phyloP scores from a whole-genome alignment of 1,140 invertebrate species.

The Pteromalus puparum region DNA sequence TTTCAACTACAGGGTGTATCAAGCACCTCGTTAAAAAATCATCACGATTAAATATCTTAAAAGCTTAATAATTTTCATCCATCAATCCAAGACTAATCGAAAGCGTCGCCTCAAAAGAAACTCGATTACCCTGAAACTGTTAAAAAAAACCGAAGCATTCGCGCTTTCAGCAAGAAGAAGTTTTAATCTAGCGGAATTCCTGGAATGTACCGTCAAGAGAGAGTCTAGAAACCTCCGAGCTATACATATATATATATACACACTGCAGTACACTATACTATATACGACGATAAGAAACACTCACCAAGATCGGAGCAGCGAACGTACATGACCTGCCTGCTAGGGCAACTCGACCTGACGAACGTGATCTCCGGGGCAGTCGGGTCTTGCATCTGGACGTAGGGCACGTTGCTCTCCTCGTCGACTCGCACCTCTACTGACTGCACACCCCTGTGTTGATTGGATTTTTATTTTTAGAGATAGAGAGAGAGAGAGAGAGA shows the following conservation, averaged over 20 bases:
- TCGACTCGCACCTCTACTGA: conserved; percentile 76
- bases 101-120: no score
- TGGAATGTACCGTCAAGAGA: no score
- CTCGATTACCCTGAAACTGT: no score
- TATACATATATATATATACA: no score
- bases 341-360: conserved; percentile 83
- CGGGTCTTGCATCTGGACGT: conserved; percentile 88
- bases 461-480: conserved; percentile 13
- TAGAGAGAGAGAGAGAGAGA: neutral
- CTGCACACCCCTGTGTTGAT: conserved; percentile 74
- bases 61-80: no score
- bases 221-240: no score
- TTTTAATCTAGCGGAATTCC: neutral
- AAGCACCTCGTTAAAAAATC: no score
- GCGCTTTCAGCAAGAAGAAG: neutral
- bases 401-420: conserved; percentile 76
- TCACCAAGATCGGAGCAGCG: conserved; percentile 86
- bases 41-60: no score
- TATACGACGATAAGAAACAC: conserved; percentile 45
- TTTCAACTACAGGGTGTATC: no score
- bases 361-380: conserved; percentile 88
- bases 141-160: no score
- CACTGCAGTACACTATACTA: no score
- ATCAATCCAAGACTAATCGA: no score
- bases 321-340: conserved; percentile 87